phyloP scores from a whole-genome alignment of 2,797 vertebrate species.

The Yasuhikotakia modesta region DNA sequence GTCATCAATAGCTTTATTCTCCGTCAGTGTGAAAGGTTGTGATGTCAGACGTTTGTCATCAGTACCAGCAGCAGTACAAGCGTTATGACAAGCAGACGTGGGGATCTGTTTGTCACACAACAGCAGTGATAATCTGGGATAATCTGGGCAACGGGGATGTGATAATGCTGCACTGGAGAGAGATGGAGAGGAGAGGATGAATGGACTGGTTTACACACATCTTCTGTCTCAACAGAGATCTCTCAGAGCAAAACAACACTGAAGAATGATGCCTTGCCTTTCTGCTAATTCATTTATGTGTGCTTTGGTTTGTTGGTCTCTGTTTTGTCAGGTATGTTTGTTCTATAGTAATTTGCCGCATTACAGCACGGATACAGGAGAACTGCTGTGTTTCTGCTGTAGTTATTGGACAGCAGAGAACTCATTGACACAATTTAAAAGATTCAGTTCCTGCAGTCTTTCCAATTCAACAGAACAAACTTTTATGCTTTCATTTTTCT shows the following conservation, averaged over 20 bases:
- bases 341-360: no score
- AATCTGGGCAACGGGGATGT: slow-evolving; percentile 68
- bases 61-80: slow-evolving; percentile 48
- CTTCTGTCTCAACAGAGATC: slow-evolving; percentile 35
- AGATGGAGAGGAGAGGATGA: slow-evolving; percentile 61
- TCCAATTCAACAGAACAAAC: slow-evolving; percentile 36
- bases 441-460: slow-evolving; percentile 28
- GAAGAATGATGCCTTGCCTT: neutral
- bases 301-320: no score
- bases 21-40: neutral
- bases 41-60: slow-evolving; percentile 40
- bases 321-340: no score
- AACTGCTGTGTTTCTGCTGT: no score
- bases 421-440: slow-evolving; percentile 2
- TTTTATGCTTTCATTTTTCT: no score
- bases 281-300: no score
- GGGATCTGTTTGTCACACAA: slow-evolving; percentile 62
- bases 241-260: neutral
- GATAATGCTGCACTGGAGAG: slow-evolving; percentile 63
- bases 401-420: neutral
- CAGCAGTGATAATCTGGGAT: slow-evolving; percentile 60
- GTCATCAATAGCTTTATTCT: neutral
- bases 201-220: slow-evolving; percentile 63
- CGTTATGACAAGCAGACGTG: slow-evolving; percentile 59
- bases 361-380: no score